Evolutionary conservation across 2,113 vertebrate genomes (phyloP), one percentile per base, ranked within the genome.

Genomic region (Grallaria varia): DNA sequence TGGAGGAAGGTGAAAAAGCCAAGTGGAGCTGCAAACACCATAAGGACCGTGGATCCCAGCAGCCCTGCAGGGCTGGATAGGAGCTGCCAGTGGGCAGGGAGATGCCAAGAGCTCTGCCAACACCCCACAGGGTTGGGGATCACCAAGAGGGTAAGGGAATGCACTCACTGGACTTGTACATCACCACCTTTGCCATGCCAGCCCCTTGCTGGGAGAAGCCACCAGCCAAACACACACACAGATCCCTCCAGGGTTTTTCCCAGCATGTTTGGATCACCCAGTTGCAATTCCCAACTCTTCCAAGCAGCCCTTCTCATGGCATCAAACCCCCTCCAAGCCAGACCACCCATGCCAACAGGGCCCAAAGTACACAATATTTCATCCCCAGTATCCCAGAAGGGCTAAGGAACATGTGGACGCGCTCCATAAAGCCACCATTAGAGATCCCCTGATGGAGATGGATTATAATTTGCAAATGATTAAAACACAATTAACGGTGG

Each of bases 401-500:
- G 84, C 37, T 80, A 8, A 89, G 66, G 79, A 90, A 90, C 83
- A 63, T 27, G 87, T 10, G 35, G 92, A 56, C 35, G 21, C 56
- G 75, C 86, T 95, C 92, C 94, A 96, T 97, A 95, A 98, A 97
- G 87, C 82, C 90, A 79, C 91, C 95, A 80, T 96, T 86, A 81
- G 50, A 50, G 64, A 76, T 89, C 60, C 93, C 95, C 93, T 96
- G 93, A 95, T 89, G 93, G 95, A 97, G 96, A 97, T 95, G 77
- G 94, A 97, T 97, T 93, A 94, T 87, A 84, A 97, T 97, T 97
- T 94, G 93, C 87, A 56, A 91, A 90, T 58, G 83, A 97, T 97
- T 97, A 97, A 97, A 97, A 94, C 94, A 81, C 92, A 96, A 96
- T 96, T 98, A 97, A 96, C 73, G 33, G 95, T 27, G 17, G 81